Evolutionary conservation across 1,140 invertebrate genomes (phyloP), one percentile per base, ranked within the genome.

Genomic region (Rhopalosiphum maidis): DNA sequence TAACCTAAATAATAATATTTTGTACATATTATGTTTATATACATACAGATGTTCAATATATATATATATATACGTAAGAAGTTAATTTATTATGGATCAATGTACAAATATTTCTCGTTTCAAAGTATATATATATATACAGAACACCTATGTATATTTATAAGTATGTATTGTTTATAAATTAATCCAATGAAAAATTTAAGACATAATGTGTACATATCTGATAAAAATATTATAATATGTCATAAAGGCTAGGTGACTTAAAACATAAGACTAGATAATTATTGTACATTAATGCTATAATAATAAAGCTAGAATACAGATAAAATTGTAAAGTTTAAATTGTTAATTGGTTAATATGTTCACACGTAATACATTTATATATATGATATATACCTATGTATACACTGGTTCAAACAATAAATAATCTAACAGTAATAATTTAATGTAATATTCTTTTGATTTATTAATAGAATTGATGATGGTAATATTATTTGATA

Each of bases 401-500:
- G n/a, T 54, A 93, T 86, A 48, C 48, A 85, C 25, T 85, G 77
- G n/a, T 54, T 93, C 82, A 93, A 93, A 93, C 82, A 85, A 93
- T 93, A 93, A 93, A 93, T 54, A 93, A 93, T 86, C 48, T 93
- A 93, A 93, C 82, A 93, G 55, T 92, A 48, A 93, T 93, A 54
- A 85, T 54, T 86, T 86, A 93, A 86, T 93, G 82, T 86, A 86
- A 86, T 54, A 86, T 85, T 90, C 46, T 86, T 93, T 93, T 51
- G 35, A 25, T 93, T 93, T 86, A 93, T 93, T 93, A 93, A 93
- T 85, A 93, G 35, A 85, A 85, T 55, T 54, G 82, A 37, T 55
- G 91, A 86, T 93, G 91, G 91, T 93, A 93, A 93, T 86, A 93
- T 86, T 93, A 86, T 93, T 86, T 93, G 82, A 93, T 86, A 93